Conservation (phyloP, 2,113 vertebrate species). For the Bubo blakistoni region DNA sequence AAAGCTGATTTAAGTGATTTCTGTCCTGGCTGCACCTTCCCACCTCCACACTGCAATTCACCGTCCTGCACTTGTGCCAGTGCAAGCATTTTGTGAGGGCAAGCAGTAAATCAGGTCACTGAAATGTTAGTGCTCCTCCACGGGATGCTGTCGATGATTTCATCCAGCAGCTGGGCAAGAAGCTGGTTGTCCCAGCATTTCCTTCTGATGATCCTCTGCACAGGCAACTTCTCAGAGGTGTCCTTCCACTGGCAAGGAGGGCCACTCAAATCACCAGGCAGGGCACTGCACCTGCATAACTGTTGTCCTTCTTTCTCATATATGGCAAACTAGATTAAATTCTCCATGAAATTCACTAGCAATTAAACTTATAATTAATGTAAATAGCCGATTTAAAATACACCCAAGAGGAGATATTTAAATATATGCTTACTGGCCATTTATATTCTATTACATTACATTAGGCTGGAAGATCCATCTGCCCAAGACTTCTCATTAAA, state of each 20-base stretch:
- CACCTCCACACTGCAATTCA: background rate
- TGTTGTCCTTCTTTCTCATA: background rate
- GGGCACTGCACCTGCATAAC: background rate
- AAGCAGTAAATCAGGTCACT: background rate
- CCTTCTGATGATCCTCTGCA: background rate
- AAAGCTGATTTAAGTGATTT: background rate
- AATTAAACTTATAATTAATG: conserved; percentile 23
- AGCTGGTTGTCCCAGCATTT: background rate
- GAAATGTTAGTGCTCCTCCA: background rate
- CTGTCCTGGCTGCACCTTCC: background rate
- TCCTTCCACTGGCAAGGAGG: background rate
- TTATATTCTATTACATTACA: conserved; percentile 23
- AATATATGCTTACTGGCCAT: conserved; percentile 8
- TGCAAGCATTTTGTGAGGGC: background rate
- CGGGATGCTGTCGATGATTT: background rate
- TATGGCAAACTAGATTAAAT: background rate
- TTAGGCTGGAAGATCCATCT: background rate
- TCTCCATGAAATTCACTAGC: background rate
- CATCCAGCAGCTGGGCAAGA: background rate
- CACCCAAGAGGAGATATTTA: conserved; percentile 23
- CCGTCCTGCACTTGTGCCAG: rapidly evolving
- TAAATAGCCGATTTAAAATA: conserved; percentile 36
- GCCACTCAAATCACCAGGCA: background rate
- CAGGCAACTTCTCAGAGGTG: background rate
- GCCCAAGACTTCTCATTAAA: background rate